phyloP scores from a whole-genome alignment of 2,888 invertebrate species.

The Macaria notata region DNA sequence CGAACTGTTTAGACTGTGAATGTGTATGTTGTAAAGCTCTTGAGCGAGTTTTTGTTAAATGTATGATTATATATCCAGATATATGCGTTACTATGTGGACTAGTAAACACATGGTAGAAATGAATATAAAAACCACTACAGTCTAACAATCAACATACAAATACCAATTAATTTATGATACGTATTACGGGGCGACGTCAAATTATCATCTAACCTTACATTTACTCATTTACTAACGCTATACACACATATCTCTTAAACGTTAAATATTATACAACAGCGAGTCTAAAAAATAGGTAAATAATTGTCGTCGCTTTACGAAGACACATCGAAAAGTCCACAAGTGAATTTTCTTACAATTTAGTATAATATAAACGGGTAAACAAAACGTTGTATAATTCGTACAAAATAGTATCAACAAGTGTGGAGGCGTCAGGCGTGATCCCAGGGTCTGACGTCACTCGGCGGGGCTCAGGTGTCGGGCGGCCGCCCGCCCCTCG shows the following conservation, averaged over 20 bases:
- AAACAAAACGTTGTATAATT: conserved; percentile 59
- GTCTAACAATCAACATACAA: conserved; percentile 6
- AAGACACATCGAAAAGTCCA: conserved; percentile 61
- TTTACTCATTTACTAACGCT: conserved; percentile 24
- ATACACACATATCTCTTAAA: conserved; percentile 30
- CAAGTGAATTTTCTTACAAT: conserved; percentile 40
- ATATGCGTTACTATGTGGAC: neutral
- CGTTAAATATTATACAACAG: conserved; percentile 48
- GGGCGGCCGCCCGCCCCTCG: conserved; percentile 15
- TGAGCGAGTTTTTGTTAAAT: neutral
- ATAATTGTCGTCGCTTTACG: conserved; percentile 51
- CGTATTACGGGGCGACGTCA: conserved; percentile 13
- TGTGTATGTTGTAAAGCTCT: neutral
- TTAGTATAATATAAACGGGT: conserved; percentile 42
- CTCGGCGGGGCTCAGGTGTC: conserved; percentile 43
- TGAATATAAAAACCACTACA: too few relatives aligned
- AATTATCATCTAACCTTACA: conserved; percentile 10
- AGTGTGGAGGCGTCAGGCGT: conserved; percentile 30
- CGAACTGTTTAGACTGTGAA: too few relatives aligned
- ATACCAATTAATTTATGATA: conserved; percentile 12
- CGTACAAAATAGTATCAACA: conserved; percentile 58
- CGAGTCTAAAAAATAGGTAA: conserved; percentile 61
- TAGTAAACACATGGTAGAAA: too few relatives aligned
- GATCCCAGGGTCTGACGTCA: neutral
- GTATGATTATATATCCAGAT: too few relatives aligned